Evolutionary conservation across 2,888 invertebrate species (phyloP).

Genomic region (Rhyacophila evoluta): DNA sequence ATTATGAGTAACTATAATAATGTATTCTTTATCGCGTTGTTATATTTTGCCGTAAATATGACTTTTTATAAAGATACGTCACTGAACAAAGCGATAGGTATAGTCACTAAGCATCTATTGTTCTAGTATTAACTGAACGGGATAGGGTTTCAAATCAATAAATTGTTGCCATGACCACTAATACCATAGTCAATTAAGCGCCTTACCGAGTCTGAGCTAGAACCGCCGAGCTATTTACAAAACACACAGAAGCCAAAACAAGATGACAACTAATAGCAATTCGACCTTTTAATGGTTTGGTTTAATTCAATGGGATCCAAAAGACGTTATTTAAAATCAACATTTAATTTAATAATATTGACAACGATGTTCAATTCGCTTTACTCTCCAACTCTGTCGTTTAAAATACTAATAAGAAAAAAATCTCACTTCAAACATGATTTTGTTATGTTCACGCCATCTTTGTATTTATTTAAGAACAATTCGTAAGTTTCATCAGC

Average conservation of each 20-base stretch:
- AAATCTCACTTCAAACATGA: too few species aligned
- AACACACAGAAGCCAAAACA: conserved; percentile 14
- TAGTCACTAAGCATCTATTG: neutral
- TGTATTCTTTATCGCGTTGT: too few species aligned
- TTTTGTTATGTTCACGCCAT: too few species aligned
- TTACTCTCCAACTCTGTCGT: too few species aligned
- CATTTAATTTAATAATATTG: too few species aligned
- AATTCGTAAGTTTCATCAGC: too few species aligned
- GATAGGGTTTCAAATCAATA: conserved; percentile 13
- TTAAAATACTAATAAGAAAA: too few species aligned
- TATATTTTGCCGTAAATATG: too few species aligned
- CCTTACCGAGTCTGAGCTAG: neutral
- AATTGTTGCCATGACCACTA: conserved; percentile 22
- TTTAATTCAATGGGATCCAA: neutral
- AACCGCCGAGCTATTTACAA: neutral
- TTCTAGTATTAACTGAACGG: neutral
- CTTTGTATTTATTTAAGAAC: too few species aligned
- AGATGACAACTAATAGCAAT: neutral
- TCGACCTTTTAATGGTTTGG: neutral
- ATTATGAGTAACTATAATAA: too few species aligned
- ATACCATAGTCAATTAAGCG: conserved; percentile 12
- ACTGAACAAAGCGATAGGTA: neutral
- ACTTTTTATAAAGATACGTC: neutral
- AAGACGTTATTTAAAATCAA: neutral
- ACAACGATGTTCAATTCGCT: too few species aligned